phyloP scores from a whole-genome alignment of 1,140 invertebrate species.

The Lasioglossum albipes region DNA sequence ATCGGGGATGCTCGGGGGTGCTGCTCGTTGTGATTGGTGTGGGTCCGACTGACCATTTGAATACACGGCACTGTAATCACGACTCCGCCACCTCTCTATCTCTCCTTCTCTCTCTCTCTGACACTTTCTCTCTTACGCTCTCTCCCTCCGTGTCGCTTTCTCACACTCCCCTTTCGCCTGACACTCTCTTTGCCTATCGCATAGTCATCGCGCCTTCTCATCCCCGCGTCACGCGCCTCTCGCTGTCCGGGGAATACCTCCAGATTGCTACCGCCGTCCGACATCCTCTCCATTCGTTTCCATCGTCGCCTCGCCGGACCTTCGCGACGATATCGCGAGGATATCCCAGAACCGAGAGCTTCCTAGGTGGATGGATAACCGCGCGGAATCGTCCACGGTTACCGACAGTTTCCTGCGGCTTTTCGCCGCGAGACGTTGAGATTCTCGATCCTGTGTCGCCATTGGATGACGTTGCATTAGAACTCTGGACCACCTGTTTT shows the following conservation, averaged over 20 bases:
- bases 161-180: slow-evolving; percentile 57
- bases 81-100: slow-evolving; percentile 60
- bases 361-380: neutral
- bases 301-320: slow-evolving; percentile 58
- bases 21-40: slow-evolving; percentile 77
- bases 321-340: slow-evolving; percentile 53
- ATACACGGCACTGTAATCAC: slow-evolving; percentile 80
- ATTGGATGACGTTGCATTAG: slow-evolving; percentile 10
- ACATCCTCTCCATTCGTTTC: slow-evolving; percentile 61
- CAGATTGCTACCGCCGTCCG: slow-evolving; percentile 64
- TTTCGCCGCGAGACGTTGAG: neutral
- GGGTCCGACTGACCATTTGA: slow-evolving; percentile 79
- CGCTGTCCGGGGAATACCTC: slow-evolving; percentile 74
- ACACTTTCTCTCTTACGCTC: neutral
- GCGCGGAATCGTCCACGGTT: neutral
- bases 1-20: slow-evolving; percentile 72
- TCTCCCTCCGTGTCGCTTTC: slow-evolving; percentile 27
- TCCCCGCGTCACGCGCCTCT: slow-evolving; percentile 52
- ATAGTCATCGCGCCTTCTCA: slow-evolving; percentile 74
- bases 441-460: neutral
- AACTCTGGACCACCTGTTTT: slow-evolving; percentile 9
- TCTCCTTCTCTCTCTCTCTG: slow-evolving; percentile 27
- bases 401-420: slow-evolving; percentile 18
- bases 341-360: neutral
- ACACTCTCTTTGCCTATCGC: slow-evolving; percentile 69